A percentile compares a stretch with the other conserved stretches of the same genome.
phyloP scores from a whole-genome alignment of 2,113 vertebrate genomes.

The human region GRCh38 chr7:131815001-131815500 shows the following conservation, averaged over 20 bases:
- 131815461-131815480: not conserved
- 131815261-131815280: not conserved
- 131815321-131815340: not conserved
- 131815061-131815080: not conserved
- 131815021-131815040: not conserved
- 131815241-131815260: not conserved
- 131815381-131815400: not conserved
- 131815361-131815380: not conserved
- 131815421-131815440: not conserved
- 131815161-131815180: accelerated
- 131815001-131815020: not conserved
- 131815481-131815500: not conserved
- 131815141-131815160: not conserved
- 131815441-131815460: not conserved
- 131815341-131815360: not conserved
- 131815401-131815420: not conserved
- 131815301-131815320: not conserved
- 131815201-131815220: not conserved
- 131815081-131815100: not conserved
- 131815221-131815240: accelerated
- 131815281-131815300: not conserved
- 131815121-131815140: not conserved
- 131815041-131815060: not conserved
- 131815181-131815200: not conserved
- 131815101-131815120: not conserved